Base-by-base conservation (phyloP, 53 echinoderm and acorn worm species). In the Pentamera pediparva region DNA sequence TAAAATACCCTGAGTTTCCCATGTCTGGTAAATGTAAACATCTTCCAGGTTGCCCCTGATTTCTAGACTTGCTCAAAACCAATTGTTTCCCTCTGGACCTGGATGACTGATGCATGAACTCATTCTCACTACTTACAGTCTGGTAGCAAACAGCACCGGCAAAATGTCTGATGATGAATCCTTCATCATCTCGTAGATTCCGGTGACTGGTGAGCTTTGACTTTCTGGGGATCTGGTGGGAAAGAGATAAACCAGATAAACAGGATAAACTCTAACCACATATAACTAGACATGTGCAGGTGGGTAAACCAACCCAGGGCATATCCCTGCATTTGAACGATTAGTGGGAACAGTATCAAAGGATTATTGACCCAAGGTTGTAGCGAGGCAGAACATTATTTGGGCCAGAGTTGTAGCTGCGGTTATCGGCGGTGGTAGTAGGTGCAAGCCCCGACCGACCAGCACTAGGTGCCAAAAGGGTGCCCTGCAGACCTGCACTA, bases 71-170 rank as follows among this genome's bases (percentile, higher is more conserved):
- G 19, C 52, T 51, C 43, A 41, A 15, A 10, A 10, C 15, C 15
- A 41, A 41, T 41, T 41, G 15, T 41, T 15, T 41, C 43, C 15
- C 43, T 41, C 15, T 15, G 15, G 15, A 41, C 9, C 15, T 9
- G 43, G 15, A 9, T 10, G 9, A 41, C 15, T 41, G 43, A 10
- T 9, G 15, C 43, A 15, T 41, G 9, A 41, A 41, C 43, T 6
- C 19, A 51, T 7, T 6, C 15, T 20, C 5, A 59, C 12, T 17
- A 85, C 98, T 86, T 29, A 98, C 98, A 28, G 98, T 98, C 71
- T 92, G 98, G 57, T 98, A 98, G 86, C 98, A 98, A 71, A 98
- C 98, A 39, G 98, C 98, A 24, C 98, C 98, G 40, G 98, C 98
- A 81, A 98, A 98, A 75, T 98, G 98, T 52, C 91, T 76, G 52